phyloP scores from a whole-genome alignment of 2,113 vertebrate species.

The Oreochromis niloticus region DNA sequence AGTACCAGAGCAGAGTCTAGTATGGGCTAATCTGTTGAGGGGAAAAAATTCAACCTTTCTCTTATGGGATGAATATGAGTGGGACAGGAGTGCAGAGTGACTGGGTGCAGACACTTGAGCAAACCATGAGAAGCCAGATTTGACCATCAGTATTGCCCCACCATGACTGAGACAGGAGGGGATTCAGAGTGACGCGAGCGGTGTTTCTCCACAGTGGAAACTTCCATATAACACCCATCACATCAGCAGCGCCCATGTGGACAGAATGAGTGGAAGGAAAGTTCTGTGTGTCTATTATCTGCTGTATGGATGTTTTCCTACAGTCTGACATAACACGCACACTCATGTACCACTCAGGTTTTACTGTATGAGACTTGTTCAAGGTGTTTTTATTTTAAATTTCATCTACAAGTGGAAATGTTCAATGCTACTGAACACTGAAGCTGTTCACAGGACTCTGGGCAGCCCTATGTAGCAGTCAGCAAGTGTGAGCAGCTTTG shows the following conservation, averaged over 20 bases:
- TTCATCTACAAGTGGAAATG: background rate
- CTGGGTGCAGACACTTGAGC: constrained; percentile 12
- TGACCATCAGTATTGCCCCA: constrained; percentile 19
- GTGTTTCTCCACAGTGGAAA: constrained; percentile 9
- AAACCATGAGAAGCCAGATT: constrained; percentile 11
- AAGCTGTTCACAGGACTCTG: background rate
- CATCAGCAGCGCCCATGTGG: background rate
- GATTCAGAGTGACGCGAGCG: background rate
- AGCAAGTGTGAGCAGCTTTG: background rate
- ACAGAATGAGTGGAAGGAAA: background rate
- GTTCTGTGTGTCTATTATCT: background rate
- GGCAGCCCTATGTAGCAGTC: fast-evolving
- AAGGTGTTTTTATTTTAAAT: background rate
- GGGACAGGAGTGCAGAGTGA: background rate
- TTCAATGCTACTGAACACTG: background rate
- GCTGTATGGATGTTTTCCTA: background rate
- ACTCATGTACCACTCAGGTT: background rate
- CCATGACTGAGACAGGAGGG: constrained; percentile 1
- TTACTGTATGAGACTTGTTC: background rate
- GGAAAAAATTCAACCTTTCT: background rate
- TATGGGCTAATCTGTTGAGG: background rate
- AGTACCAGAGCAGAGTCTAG: background rate
- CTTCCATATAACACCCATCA: background rate
- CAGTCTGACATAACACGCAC: background rate
- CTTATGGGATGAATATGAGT: background rate